These are phyloP conservation scores for Griposia aprilina DNA, from an alignment of 2,888 invertebrate genomes.

Conservation along the genomic window DNA sequence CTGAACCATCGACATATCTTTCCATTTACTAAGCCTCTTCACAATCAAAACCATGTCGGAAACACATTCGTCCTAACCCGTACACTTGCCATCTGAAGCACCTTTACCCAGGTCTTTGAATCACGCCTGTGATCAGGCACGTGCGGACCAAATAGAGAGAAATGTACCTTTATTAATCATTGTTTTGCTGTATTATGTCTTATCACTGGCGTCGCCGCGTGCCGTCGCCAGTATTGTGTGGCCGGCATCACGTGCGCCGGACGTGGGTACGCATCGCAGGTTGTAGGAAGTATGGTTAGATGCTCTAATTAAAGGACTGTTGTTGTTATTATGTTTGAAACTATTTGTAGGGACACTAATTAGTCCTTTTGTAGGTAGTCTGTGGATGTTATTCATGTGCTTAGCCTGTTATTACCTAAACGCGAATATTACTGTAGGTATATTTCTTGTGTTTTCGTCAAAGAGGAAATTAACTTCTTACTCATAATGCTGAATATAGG, in stretches of 20 bases:
- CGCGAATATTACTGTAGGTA: neutral
- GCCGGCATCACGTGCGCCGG: conserved; percentile 45
- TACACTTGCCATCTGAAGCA: conserved; percentile 44
- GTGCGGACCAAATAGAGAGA: conserved; percentile 62
- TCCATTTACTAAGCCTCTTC: too few relatives aligned
- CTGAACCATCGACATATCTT: too few relatives aligned
- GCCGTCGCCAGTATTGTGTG: conserved; percentile 22
- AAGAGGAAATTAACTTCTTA: neutral
- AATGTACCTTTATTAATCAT: conserved; percentile 62
- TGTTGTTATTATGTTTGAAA: conserved; percentile 15
- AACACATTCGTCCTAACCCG: too few relatives aligned
- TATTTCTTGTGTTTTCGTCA: neutral
- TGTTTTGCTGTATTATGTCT: conserved; percentile 51
- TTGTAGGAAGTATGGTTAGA: conserved; percentile 26
- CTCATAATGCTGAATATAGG: neutral
- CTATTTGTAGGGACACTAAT: conserved; percentile 30
- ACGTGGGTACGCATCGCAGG: conserved; percentile 3
- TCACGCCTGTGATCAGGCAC: conserved; percentile 59
- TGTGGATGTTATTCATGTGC: conserved; percentile 7
- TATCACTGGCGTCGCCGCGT: conserved; percentile 49
- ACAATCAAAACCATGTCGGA: too few relatives aligned
- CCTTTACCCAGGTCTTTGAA: conserved; percentile 58
- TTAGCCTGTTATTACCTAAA: conserved; percentile 6
- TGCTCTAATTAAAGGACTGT: conserved; percentile 29
- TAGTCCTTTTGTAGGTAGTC: neutral